Evolutionary conservation across 2,113 vertebrate species (phyloP).

Genomic region (Athene cunicularia): DNA sequence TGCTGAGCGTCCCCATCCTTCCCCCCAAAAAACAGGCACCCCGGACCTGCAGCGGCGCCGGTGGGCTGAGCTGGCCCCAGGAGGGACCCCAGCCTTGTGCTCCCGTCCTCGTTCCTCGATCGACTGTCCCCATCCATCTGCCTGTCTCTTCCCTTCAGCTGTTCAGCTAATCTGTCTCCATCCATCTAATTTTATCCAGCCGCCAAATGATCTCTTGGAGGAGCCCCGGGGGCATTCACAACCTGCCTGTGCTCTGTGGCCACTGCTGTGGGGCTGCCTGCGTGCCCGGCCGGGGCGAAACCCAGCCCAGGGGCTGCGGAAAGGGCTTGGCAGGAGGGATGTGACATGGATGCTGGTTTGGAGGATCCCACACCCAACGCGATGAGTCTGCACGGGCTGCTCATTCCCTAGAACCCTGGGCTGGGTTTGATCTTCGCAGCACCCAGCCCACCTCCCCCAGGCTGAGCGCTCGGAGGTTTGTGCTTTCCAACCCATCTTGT

Average conservation of each 20-base stretch:
- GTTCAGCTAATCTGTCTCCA: constrained; percentile 60
- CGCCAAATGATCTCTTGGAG: constrained; percentile 30
- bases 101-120: neutral
- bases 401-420: neutral
- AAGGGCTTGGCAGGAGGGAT: neutral
- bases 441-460: neutral
- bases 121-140: neutral
- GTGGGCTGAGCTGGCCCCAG: neutral
- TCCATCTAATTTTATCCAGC: constrained; percentile 59
- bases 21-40: neutral
- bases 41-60: fast-evolving
- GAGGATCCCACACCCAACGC: fast-evolving
- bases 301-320: neutral
- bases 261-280: neutral
- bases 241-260: neutral
- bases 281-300: fast-evolving
- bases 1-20: neutral
- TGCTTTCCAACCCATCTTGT: neutral
- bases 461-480: neutral
- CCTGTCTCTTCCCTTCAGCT: constrained; percentile 35
- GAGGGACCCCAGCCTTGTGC: neutral
- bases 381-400: neutral
- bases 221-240: neutral
- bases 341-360: fast-evolving
- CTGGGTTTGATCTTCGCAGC: neutral